Percentiles rank a stretch among this genome's conserved stretches.
These are phyloP conservation scores for Neolamprologus hecqui DNA, from an alignment of 2,113 vertebrate genomes.

Conservation along the genomic window DNA sequence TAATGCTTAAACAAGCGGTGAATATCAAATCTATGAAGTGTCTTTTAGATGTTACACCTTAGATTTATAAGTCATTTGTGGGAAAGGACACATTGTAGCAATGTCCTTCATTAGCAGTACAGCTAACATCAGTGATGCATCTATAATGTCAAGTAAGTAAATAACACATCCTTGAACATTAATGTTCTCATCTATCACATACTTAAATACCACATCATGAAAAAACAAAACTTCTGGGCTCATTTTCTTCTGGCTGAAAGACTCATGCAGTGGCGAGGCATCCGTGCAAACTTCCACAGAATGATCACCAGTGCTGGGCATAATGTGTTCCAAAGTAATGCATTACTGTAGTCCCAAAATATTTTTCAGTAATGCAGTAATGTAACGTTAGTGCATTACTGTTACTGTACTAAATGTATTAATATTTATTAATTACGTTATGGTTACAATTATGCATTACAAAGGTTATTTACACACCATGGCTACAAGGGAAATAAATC, in stretches of 20 bases:
- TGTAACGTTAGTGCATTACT: neutral
- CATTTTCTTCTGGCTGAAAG: neutral
- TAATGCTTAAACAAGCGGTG: neutral
- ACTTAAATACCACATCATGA: neutral
- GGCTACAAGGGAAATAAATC: neutral
- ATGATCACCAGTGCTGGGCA: neutral
- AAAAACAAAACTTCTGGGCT: neutral
- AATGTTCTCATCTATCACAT: neutral
- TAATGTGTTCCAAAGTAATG: neutral
- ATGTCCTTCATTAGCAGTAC: neutral
- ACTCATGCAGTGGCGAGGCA: accelerated
- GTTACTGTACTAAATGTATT: neutral
- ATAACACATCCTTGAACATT: neutral
- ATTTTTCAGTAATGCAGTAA: neutral
- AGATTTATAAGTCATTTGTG: neutral
- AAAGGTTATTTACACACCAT: neutral
- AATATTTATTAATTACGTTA: neutral
- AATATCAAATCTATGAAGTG: neutral
- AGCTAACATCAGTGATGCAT: neutral
- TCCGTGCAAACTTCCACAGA: neutral
- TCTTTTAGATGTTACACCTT: neutral
- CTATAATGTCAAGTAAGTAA: neutral
- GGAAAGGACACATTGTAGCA: neutral
- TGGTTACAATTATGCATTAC: neutral
- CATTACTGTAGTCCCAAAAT: neutral